Evolutionary conservation across 2,113 vertebrate genomes (phyloP).

Genomic region (Rhea americana): DNA sequence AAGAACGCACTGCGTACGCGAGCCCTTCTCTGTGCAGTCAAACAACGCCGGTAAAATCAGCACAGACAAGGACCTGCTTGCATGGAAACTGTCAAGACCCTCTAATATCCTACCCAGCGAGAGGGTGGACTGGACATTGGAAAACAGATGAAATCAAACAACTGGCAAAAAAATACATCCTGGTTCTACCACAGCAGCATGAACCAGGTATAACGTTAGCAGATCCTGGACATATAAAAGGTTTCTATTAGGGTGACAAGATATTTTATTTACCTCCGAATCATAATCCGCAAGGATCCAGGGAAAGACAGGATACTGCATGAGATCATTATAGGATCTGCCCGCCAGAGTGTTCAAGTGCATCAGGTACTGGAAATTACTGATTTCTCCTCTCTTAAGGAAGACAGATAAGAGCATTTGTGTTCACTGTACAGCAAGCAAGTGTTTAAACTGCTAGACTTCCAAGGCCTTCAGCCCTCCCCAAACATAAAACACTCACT

Average conservation of each 20-base stretch:
- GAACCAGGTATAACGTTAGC: neutral
- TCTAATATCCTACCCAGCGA: neutral
- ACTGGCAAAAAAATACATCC: neutral
- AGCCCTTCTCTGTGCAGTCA: neutral
- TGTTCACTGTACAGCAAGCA: neutral
- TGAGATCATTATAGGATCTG: slow-evolving; percentile 97
- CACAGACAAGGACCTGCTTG: neutral
- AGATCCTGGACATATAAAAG: neutral
- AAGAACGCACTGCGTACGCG: neutral
- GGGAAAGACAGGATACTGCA: slow-evolving; percentile 99
- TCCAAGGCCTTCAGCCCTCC: neutral
- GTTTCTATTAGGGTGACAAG: neutral
- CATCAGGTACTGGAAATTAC: slow-evolving; percentile 99
- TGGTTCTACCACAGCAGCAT: neutral
- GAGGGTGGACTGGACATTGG: neutral
- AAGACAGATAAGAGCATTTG: slow-evolving; percentile 51
- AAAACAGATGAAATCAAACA: neutral
- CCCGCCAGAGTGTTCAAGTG: slow-evolving; percentile 97
- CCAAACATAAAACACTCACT: neutral
- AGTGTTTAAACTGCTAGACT: neutral
- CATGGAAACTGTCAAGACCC: neutral
- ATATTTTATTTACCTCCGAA: slow-evolving; percentile 84
- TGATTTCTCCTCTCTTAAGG: slow-evolving; percentile 95
- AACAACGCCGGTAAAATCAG: neutral
- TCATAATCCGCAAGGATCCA: slow-evolving; percentile 98